Base-by-base conservation (phyloP, 2,888 invertebrate genomes). In the Pimpla rufipes region DNA sequence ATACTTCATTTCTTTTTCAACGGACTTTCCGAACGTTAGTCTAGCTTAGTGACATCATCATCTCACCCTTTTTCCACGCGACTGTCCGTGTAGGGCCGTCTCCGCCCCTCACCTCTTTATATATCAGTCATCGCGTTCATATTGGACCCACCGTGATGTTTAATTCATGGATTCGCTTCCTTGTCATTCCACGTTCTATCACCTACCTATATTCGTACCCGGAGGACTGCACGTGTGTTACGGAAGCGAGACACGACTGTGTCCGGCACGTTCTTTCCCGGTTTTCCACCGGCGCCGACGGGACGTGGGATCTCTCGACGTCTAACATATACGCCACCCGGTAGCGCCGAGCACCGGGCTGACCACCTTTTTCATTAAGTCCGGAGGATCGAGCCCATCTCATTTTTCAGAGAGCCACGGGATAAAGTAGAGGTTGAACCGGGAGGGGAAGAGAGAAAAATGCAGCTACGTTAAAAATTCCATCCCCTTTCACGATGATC, bases 131-230 rank as follows among this genome's bases (percentile, higher is more conserved):
- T 42, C 52, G 79, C 83, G 83, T 84, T 87, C 81, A 81, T 87
- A 89, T 89, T 86, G 86, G 86, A 82, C 67, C 40, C 62, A 57
- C 40, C 21, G 45, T 71, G 73, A 87, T 88, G 87, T 89, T 88
- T 88, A 87, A 89, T 88, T 86, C 89, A 89, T 88, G 81, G 83
- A 85, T 82, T 81, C 80, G 74, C 71, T 79, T 81, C 84, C 83
- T 84, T 81, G 80, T 85, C 80, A 74, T 85, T 87, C 79, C 83
- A 37, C 73, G 78, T 79, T 74, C 78, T 50, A 81, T 84, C 75
- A 81, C 66, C 70, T 77, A n/a, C 59, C 42, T 16, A 23, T 55
- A 42, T 8, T 29, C 13, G 35, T 59, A 40, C 16, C 42, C 16
- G 71, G 42, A n/a, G 10, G 21, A 21, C 40, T 71, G 45, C 66